Conservation (phyloP, 2,113 vertebrate species). For the Ceyx melanurus region DNA sequence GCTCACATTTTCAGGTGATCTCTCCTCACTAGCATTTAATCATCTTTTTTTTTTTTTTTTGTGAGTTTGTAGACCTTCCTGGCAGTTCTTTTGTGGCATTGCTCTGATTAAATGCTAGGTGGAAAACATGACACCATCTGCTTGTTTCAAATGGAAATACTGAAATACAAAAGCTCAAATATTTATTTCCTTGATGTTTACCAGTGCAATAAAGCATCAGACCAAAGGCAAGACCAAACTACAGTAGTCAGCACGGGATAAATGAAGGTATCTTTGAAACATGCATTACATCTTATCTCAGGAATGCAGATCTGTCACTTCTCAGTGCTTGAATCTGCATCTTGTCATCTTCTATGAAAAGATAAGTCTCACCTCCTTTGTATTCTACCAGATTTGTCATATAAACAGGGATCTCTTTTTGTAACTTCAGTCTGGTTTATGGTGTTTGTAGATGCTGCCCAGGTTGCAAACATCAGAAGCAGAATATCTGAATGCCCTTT, state of each 20-base stretch:
- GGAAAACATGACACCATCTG: constrained; percentile 1
- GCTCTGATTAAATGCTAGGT: neutral
- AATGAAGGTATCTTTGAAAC: constrained; percentile 66
- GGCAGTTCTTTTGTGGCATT: neutral
- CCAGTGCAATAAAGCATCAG: constrained; percentile 61
- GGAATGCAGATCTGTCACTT: constrained; percentile 57
- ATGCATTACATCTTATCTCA: constrained; percentile 51
- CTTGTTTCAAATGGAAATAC: constrained; percentile 43
- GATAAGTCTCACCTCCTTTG: constrained; percentile 18
- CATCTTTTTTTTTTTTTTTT: neutral
- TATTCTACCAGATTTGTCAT: constrained; percentile 42
- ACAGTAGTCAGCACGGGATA: constrained; percentile 15
- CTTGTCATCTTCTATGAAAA: constrained; percentile 34
- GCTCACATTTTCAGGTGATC: neutral
- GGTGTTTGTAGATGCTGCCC: neutral
- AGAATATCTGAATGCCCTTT: neutral
- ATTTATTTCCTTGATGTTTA: constrained; percentile 61
- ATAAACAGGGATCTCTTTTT: neutral
- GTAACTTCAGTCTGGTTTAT: neutral
- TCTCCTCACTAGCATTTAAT: neutral
- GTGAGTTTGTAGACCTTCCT: neutral
- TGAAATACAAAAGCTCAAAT: constrained; percentile 44
- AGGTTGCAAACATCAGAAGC: neutral
- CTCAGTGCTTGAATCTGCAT: constrained; percentile 52
- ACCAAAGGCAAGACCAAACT: constrained; percentile 63